These are phyloP conservation scores for Hypotaenidia philippensis DNA, from an alignment of 2,797 vertebrate genomes.

Conservation along the genomic window DNA sequence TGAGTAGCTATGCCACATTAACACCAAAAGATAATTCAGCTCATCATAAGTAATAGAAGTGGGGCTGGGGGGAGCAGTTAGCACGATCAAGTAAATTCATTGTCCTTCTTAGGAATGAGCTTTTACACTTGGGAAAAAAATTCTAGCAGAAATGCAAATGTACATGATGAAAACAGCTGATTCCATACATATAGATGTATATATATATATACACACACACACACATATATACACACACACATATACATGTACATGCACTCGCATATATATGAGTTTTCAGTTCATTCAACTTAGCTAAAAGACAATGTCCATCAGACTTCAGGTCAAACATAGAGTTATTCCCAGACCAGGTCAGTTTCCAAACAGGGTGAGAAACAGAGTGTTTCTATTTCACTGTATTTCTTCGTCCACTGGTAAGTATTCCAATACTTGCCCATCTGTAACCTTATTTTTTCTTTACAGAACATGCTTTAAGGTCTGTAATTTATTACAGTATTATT, in stretches of 20 bases:
- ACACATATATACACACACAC: rapidly evolving
- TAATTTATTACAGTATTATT: conserved; percentile 71
- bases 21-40: not conserved
- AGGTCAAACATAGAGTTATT: not conserved
- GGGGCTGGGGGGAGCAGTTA: no score
- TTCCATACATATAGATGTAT: rapidly evolving
- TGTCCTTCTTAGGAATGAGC: not conserved
- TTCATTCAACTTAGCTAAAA: not conserved
- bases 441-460: conserved; percentile 8
- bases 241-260: no score
- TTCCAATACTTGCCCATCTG: not conserved
- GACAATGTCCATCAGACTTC: not conserved
- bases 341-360: not conserved
- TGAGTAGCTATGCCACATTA: not conserved
- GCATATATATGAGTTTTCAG: not conserved
- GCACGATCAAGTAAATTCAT: not conserved
- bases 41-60: not conserved
- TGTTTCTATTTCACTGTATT: not conserved
- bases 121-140: not conserved
- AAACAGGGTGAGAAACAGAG: rapidly evolving
- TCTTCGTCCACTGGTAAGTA: not conserved
- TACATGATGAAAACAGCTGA: rapidly evolving
- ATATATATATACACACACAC: not conserved
- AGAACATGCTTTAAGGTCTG: not conserved
- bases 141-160: not conserved